These are phyloP conservation scores for Hyposoter dolosus DNA, from an alignment of 2,888 invertebrate genomes.

Conservation along the genomic window DNA sequence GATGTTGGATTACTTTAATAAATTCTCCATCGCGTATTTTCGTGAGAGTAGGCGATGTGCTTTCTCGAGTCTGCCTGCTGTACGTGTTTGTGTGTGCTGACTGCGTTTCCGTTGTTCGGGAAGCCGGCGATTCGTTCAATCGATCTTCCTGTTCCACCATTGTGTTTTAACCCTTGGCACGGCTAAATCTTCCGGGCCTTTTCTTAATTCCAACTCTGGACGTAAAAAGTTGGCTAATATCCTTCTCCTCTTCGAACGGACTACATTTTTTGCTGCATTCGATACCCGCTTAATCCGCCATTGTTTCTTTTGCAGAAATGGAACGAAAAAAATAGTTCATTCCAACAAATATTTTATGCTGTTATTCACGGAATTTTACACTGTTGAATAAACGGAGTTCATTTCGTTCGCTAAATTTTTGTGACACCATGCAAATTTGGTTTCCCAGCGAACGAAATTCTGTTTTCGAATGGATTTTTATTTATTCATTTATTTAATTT, in stretches of 20 bases:
- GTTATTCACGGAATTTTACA: too few species aligned
- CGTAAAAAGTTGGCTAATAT: slow-evolving; percentile 21
- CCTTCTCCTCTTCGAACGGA: neutral
- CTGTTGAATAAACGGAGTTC: too few species aligned
- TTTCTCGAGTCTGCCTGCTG: neutral
- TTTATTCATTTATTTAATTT: neutral
- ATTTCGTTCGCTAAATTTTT: too few species aligned
- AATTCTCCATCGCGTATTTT: slow-evolving; percentile 74
- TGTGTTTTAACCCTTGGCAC: slow-evolving; percentile 29
- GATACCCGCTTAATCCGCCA: neutral
- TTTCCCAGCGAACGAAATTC: neutral
- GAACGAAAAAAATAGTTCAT: neutral
- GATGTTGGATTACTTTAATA: slow-evolving; percentile 83
- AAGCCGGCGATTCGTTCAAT: slow-evolving; percentile 43
- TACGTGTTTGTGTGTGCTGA: slow-evolving; percentile 11
- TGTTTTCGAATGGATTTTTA: neutral
- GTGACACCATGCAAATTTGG: too few species aligned
- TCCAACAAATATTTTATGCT: too few species aligned
- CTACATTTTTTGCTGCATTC: neutral
- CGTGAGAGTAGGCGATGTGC: slow-evolving; percentile 32
- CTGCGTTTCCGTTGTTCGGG: slow-evolving; percentile 31
- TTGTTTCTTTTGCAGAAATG: neutral
- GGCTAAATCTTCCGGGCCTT: slow-evolving; percentile 11
- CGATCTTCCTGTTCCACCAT: slow-evolving; percentile 47
- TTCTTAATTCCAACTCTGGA: slow-evolving; percentile 10